These are phyloP conservation scores for Microcebus ravelobensis DNA, from an alignment of 2,113 vertebrate genomes.

Conservation along the genomic window DNA sequence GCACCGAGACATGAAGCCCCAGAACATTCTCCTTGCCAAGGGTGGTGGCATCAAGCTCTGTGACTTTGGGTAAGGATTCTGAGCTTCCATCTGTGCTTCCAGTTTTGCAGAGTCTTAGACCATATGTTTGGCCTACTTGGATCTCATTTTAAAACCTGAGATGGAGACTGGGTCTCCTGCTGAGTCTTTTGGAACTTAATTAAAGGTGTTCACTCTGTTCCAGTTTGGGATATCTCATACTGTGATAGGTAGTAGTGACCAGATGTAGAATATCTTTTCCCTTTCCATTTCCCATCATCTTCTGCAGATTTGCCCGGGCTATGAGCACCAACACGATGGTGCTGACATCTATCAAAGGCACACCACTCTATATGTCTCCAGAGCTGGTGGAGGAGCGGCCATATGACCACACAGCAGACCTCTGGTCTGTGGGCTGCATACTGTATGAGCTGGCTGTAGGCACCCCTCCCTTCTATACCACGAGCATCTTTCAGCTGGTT, in stretches of 20 bases:
- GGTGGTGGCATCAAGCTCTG: constrained; percentile 95
- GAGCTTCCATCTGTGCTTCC: background rate
- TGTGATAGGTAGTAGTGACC: background rate
- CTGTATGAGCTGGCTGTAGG: constrained; percentile 96
- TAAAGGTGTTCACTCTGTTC: background rate
- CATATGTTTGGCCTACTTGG: background rate
- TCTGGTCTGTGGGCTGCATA: constrained; percentile 98
- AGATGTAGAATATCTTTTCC: background rate
- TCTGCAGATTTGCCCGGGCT: constrained; percentile 93
- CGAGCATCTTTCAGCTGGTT: constrained; percentile 96
- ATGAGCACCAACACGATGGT: constrained; percentile 98
- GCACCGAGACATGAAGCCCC: constrained; percentile 98
- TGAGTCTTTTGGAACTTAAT: background rate
- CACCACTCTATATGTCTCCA: constrained; percentile 97
- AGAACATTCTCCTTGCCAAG: constrained; percentile 97
- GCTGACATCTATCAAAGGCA: constrained; percentile 98
- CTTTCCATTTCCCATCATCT: constrained; percentile 14
- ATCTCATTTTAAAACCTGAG: constrained; percentile 20
- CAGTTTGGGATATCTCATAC: background rate
- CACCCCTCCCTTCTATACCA: constrained; percentile 96
- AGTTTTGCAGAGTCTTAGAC: background rate
- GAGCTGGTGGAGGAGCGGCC: constrained; percentile 96
- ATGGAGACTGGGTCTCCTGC: background rate
- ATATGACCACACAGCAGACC: constrained; percentile 95
- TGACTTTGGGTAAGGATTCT: constrained; percentile 93